A percentile compares a stretch with the other conserved stretches of the same genome.
Evolutionary conservation across 2,888 invertebrate genomes (phyloP).

Genomic region (Margaritifera margaritifera): DNA sequence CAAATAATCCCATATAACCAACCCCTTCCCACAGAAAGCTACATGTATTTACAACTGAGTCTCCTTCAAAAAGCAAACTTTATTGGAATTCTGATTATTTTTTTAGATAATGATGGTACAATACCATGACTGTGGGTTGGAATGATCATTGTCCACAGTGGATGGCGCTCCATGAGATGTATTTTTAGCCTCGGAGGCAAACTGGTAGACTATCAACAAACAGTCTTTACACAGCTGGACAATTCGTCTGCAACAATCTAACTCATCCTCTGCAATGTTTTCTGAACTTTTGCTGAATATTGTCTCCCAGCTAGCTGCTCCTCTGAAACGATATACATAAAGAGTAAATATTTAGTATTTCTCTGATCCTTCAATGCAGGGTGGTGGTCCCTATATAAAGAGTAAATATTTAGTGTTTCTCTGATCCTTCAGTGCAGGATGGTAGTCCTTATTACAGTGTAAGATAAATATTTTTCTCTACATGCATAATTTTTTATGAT

Average conservation of each 20-base stretch:
- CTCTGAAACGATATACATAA: constrained; percentile 39
- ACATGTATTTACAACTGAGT: too few species aligned
- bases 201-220: constrained; percentile 72
- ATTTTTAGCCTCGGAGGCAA: constrained; percentile 68
- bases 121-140: constrained; percentile 33
- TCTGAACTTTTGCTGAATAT: constrained; percentile 71
- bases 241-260: constrained; percentile 70
- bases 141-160: constrained; percentile 31
- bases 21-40: too few species aligned
- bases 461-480: too few species aligned
- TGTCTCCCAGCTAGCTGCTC: constrained; percentile 69
- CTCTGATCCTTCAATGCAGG: too few species aligned
- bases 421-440: too few species aligned
- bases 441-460: too few species aligned
- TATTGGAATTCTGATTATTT: too few species aligned
- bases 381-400: not conserved
- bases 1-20: too few species aligned
- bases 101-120: too few species aligned
- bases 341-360: not conserved
- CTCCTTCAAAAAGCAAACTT: too few species aligned
- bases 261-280: constrained; percentile 60
- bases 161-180: constrained; percentile 17
- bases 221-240: constrained; percentile 72
- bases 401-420: constrained; percentile 1
- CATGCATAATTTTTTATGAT: too few species aligned